Evolutionary conservation across 2,797 vertebrate genomes (phyloP).

Genomic region (Simalia tracyae): DNA sequence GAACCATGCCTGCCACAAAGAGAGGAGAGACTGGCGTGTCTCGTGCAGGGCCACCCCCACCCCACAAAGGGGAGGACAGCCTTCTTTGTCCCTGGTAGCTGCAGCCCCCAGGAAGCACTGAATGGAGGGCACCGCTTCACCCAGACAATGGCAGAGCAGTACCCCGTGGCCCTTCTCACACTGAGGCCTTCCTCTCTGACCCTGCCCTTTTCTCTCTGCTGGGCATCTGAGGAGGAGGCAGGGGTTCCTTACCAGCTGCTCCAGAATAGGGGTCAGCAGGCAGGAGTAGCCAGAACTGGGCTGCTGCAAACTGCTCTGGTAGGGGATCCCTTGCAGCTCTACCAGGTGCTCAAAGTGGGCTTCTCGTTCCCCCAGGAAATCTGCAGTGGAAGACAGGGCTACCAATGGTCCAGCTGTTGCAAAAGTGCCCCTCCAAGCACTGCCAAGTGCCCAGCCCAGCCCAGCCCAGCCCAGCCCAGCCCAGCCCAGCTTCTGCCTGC

Average conservation of each 20-base stretch:
- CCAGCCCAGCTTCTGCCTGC: no score
- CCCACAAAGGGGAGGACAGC: background rate
- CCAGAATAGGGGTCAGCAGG: conserved; percentile 79
- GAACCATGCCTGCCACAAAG: no score
- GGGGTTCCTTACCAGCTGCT: conserved; percentile 76
- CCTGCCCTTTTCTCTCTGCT: background rate
- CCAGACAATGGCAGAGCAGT: background rate
- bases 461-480: background rate
- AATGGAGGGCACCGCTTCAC: background rate
- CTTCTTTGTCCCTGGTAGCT: background rate
- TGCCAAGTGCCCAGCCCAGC: background rate
- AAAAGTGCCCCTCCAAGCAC: no score
- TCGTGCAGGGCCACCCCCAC: background rate
- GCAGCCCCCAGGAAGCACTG: background rate
- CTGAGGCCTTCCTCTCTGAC: no score
- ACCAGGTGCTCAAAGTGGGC: conserved; percentile 85
- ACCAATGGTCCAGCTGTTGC: background rate
- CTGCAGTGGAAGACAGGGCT: conserved; percentile 67
- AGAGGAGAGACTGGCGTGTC: background rate
- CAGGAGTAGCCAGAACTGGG: conserved; percentile 78
- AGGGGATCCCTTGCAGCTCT: conserved; percentile 83
- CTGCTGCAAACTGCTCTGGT: conserved; percentile 75
- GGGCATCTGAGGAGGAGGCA: no score
- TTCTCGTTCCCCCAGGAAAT: conserved; percentile 76
- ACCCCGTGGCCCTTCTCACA: background rate